Conservation (phyloP, 2,113 vertebrate species). For the Chaetura pelagica region DNA sequence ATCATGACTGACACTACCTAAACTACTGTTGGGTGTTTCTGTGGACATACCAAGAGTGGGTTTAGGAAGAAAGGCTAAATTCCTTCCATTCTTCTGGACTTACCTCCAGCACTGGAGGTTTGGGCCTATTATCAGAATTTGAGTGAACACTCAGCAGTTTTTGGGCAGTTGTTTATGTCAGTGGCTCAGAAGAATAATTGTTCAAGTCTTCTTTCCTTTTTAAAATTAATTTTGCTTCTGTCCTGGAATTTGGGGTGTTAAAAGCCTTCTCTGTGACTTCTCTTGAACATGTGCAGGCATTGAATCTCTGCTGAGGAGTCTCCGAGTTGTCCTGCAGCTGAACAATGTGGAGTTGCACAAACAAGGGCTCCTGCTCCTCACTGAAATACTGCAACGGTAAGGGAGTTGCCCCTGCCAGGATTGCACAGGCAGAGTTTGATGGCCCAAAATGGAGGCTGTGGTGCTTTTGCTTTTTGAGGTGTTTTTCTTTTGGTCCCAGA, state of each 20-base stretch:
- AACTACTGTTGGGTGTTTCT: not conserved
- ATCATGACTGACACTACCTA: not conserved
- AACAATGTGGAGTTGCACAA: conserved; percentile 87
- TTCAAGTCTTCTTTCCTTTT: not conserved
- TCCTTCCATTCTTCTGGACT: not conserved
- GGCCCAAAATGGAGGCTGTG: not conserved
- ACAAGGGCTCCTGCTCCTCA: conserved; percentile 89
- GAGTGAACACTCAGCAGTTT: not conserved
- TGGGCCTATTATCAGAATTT: not conserved
- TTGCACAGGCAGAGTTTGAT: not conserved
- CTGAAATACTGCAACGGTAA: conserved; percentile 90
- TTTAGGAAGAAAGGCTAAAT: not conserved
- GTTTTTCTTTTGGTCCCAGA: not conserved
- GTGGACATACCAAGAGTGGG: not conserved
- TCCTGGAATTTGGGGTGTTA: not conserved
- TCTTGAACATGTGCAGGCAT: conserved; percentile 78
- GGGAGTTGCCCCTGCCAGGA: not conserved
- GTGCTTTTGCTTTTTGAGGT: not conserved
- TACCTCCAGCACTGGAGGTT: not conserved
- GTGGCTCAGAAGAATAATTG: not conserved
- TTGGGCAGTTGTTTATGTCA: not conserved
- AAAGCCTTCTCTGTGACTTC: not conserved
- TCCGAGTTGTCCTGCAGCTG: conserved; percentile 80
- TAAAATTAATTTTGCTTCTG: not conserved
- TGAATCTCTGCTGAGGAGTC: conserved; percentile 90